Conservation (phyloP, 2,888 invertebrate genomes). For the Pachydiplax longipennis region DNA sequence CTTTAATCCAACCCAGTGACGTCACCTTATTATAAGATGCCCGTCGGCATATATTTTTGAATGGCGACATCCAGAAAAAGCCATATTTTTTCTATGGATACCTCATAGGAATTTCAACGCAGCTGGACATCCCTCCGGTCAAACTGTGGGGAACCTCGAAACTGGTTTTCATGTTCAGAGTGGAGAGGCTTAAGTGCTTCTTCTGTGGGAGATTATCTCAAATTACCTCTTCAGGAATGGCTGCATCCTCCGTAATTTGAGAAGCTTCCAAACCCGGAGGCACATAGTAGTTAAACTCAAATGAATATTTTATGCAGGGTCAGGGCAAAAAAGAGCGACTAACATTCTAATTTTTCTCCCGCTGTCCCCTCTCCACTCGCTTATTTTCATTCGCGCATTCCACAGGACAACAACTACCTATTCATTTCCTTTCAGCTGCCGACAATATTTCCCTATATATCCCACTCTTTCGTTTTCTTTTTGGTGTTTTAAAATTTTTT, state of each 20-base stretch:
- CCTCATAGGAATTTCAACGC: conserved; percentile 11
- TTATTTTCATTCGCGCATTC: not conserved
- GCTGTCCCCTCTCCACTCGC: not conserved
- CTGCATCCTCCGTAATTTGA: conserved; percentile 26
- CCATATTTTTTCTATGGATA: conserved; percentile 6
- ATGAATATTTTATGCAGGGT: conserved; percentile 7
- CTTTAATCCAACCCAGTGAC: conserved; percentile 9
- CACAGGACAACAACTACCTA: no score
- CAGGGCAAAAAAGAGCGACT: not conserved
- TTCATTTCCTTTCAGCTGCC: no score
- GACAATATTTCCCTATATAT: no score
- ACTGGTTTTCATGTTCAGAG: not conserved
- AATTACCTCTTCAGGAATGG: conserved; percentile 29
- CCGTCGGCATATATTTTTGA: not conserved
- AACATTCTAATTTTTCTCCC: not conserved
- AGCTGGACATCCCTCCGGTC: conserved; percentile 1
- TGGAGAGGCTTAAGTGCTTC: conserved; percentile 4
- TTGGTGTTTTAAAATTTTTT: no score
- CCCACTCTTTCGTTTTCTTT: no score
- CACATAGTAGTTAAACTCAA: conserved; percentile 17
- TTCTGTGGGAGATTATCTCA: conserved; percentile 43
- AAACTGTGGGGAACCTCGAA: not conserved
- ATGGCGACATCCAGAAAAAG: conserved; percentile 34
- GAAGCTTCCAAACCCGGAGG: conserved; percentile 31
- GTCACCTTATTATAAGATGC: not conserved